Conservation (phyloP, 2,888 invertebrate species). For the Lymantria dispar region DNA sequence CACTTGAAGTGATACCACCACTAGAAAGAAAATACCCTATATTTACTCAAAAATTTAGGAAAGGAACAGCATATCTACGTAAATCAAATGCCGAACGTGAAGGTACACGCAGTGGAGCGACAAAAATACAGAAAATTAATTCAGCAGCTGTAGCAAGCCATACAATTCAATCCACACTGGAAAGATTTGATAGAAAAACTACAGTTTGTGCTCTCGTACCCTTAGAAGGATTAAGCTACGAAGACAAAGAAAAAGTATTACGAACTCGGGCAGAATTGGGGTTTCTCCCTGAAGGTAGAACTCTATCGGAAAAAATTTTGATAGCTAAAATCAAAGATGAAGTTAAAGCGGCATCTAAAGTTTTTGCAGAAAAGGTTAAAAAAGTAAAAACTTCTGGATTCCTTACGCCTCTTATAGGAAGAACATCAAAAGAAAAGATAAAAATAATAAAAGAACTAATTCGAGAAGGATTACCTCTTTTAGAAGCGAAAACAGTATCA, state of each 20-base stretch:
- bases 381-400: conserved; percentile 32
- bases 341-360: neutral
- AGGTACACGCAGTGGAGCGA: no score
- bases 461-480: conserved; percentile 4
- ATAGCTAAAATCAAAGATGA: conserved; percentile 15
- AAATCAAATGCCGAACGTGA: no score
- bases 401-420: conserved; percentile 23
- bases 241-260: conserved; percentile 12
- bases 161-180: conserved; percentile 28
- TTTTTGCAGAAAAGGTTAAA: conserved; percentile 1
- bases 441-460: conserved; percentile 3
- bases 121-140: no score
- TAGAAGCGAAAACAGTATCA: conserved; percentile 5
- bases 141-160: conserved; percentile 19
- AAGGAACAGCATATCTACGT: no score
- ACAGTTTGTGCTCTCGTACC: conserved; percentile 22
- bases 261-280: conserved; percentile 5
- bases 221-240: conserved; percentile 4
- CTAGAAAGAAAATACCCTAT: no score
- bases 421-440: conserved; percentile 16
- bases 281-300: conserved; percentile 18
- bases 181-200: conserved; percentile 24
- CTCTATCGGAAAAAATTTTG: conserved; percentile 19
- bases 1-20: no score
- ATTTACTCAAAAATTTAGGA: no score